Conservation (phyloP, 1,140 invertebrate genomes). For the Steinernema feltiae region DNA sequence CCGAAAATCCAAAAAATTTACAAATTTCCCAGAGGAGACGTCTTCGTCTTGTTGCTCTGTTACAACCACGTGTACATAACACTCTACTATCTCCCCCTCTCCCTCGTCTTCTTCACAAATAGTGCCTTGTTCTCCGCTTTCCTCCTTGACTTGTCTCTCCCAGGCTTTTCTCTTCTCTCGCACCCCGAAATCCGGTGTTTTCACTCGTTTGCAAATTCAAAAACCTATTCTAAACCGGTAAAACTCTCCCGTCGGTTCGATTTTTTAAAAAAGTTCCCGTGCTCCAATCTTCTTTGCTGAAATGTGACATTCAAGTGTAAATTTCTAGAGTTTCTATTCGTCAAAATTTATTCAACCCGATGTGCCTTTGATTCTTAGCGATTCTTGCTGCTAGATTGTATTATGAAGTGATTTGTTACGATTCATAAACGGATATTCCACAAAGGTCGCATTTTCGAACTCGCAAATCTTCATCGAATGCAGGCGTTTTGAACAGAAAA, state of each 20-base stretch:
- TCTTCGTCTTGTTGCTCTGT: background rate
- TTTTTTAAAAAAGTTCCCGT: background rate
- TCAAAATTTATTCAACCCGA: background rate
- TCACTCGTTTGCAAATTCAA: too few relatives aligned
- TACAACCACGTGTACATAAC: background rate
- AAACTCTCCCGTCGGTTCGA: background rate
- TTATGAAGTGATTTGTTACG: background rate
- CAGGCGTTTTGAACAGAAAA: too few relatives aligned
- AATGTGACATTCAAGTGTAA: too few relatives aligned
- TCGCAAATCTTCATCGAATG: too few relatives aligned
- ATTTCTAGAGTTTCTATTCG: too few relatives aligned
- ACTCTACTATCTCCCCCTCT: background rate
- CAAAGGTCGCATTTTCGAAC: too few relatives aligned
- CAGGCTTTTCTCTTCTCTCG: background rate
- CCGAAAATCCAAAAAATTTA: too few relatives aligned
- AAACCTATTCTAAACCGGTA: background rate
- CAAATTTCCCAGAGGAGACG: too few relatives aligned
- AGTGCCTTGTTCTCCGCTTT: background rate
- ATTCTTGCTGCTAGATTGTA: background rate
- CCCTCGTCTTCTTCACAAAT: background rate
- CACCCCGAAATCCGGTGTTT: conserved; percentile 7
- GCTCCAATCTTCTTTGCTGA: too few relatives aligned
- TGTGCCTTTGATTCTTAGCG: conserved; percentile 5
- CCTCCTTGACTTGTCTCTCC: background rate
- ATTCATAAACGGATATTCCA: background rate